Base-by-base conservation (phyloP, 2,797 vertebrate genomes). In the Odontamblyopus lacepedii region DNA sequence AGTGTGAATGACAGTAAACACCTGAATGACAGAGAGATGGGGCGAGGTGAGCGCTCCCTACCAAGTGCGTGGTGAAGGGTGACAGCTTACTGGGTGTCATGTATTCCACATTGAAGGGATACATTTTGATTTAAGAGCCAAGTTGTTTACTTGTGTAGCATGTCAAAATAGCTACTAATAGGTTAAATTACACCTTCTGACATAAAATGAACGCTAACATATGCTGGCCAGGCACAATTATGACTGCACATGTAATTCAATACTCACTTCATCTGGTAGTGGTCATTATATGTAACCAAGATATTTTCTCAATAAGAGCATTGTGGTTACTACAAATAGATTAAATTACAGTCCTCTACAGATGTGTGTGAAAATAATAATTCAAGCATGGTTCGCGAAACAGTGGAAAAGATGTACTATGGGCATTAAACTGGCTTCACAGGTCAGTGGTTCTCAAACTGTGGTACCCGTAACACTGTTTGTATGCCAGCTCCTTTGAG, bases 1-100 rank as follows among this genome's bases (percentile, higher is more conserved):
- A 93, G 86, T 85, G 89, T 92, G 91, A 93, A 92, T 93, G 91
- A 92, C 90, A 93, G 90, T 92, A 96, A 93, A 92, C 91, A 94
- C 91, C 91, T 95, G 94, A 92, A 90, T 91, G 94, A 94, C 89
- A 94, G 92, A 89, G 79, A 83, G 89, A 85, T 15, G 76, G 76
- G 79, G 81, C 87, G 78, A 81, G 73, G 83, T 3, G 53, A 81
- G 79, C 70, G 73, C 64, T 53, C 67, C 50, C 71, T 74, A 65
- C 82, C 68, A 63, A 70, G 83, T 76, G 85, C 53, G 81, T 73
- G 74, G 51, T 71, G 81, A 41, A 77, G 71, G 67, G 78, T 86
- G 83, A 80, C 85, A 89, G 84, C 89, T 89, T 87, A 75, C 83
- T 76, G 80, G 83, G 78, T 83, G 71, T 90, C 64, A 63, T 78